phyloP scores from a whole-genome alignment of 2,113 vertebrate genomes.

The Anarhynchus alexandrinus region DNA sequence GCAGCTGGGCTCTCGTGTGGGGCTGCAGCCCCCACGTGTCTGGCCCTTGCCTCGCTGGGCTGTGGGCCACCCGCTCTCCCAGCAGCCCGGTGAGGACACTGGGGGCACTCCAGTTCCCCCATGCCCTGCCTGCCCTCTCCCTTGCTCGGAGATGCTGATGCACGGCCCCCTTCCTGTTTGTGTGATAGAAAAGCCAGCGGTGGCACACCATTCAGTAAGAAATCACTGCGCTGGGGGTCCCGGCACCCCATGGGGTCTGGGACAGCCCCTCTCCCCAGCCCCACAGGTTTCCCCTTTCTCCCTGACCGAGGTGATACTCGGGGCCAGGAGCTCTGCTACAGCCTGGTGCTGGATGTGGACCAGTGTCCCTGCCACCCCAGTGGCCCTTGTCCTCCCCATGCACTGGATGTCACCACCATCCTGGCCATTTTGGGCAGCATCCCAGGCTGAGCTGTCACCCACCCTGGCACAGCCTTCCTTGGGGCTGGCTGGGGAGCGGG shows the following conservation, averaged over 20 bases:
- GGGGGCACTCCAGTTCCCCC: neutral
- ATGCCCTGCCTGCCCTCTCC: neutral
- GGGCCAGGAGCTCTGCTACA: neutral
- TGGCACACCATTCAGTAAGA: neutral
- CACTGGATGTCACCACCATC: fast-evolving
- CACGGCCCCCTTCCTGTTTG: neutral
- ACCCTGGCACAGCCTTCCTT: fast-evolving
- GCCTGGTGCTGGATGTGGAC: neutral
- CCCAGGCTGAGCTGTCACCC: neutral
- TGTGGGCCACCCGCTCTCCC: neutral
- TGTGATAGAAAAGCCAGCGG: neutral
- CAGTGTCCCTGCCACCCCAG: neutral
- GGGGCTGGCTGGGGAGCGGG: neutral
- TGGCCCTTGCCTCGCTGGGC: neutral
- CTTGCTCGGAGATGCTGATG: fast-evolving
- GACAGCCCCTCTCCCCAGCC: neutral
- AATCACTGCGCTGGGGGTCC: neutral
- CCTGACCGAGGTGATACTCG: neutral
- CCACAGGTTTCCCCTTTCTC: no score
- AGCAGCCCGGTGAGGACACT: fast-evolving
- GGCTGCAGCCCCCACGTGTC: neutral
- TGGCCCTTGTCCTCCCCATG: neutral
- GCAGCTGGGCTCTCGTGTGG: neutral
- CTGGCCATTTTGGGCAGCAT: neutral
- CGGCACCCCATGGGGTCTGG: fast-evolving